Base-by-base conservation (phyloP, 2,113 vertebrate genomes). In the Pedionomus torquatus region DNA sequence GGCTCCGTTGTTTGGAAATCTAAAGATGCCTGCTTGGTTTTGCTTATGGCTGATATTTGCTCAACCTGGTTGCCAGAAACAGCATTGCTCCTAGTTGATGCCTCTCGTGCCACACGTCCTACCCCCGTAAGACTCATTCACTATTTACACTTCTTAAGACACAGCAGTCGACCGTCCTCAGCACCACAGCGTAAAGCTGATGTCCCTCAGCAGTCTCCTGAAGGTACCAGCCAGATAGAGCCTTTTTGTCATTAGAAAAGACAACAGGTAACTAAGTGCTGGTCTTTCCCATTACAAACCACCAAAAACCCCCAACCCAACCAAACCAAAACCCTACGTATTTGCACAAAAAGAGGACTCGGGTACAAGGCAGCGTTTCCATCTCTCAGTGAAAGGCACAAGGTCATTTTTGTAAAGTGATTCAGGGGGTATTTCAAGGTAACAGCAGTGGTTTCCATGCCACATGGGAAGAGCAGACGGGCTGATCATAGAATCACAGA, bases 31-130 rank as follows among this genome's bases (percentile, higher is more conserved):
- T 68, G 48, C 37, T 33, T 52, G 13, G 2, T 54, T 87, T 80
- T 3, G 3, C 25, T 69, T 30, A n/a, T 3, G 39, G 1, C 43
- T 80, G 17, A 0, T 2, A 8, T 2, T 2, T 33, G 13, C 39
- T 41, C 76, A 65, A 39, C 55, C 80, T 33, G 41, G 21, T 43
- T 75, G 57, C 51, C 46, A 87, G 86, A 60, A 81, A 43, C 11
- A 37, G 57, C 9, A 12, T 33, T 16, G 13, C 3, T 78, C 23
- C 81, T 35, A 3, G 28, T 46, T 23, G 12, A 3, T 7, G 5
- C 60, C 49, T 61, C 61, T 49, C 1, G 9, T 33, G 70, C 78
- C 57, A 37, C 71, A 15, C n/a, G 35, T n/a, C 49, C 89, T 37
- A 13, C 16, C 2, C 30, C 26, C 8, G 4, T 9, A 55, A 88